A percentile compares a stretch with the other conserved stretches of the same genome.
phyloP scores from a whole-genome alignment of 1,140 invertebrate species.

The Akabosia matsudoensis region DNA sequence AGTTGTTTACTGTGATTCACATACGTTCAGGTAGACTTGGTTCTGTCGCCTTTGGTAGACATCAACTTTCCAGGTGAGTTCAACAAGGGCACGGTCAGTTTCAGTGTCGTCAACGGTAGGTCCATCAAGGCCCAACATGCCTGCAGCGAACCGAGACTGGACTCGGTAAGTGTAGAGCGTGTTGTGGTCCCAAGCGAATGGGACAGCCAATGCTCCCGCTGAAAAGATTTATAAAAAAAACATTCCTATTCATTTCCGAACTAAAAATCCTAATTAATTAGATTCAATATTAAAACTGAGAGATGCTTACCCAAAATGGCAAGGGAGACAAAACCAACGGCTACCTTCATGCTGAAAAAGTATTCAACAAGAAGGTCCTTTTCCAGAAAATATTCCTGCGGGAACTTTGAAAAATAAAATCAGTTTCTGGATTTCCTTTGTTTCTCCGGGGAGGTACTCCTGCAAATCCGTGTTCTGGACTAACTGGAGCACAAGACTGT shows the following conservation, averaged over 20 bases:
- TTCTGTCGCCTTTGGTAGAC: neutral
- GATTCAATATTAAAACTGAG: neutral
- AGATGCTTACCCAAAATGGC: slow-evolving; percentile 43
- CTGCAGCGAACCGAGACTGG: slow-evolving; percentile 4
- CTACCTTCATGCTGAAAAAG: slow-evolving; percentile 42
- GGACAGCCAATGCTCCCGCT: slow-evolving; percentile 39
- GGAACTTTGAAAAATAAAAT: slow-evolving; percentile 1
- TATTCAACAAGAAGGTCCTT: slow-evolving; percentile 10
- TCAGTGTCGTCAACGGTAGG: slow-evolving; percentile 13
- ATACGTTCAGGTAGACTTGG: neutral
- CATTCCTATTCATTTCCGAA: neutral
- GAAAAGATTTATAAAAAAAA: slow-evolving; percentile 30
- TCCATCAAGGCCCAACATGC: slow-evolving; percentile 7
- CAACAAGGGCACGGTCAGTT: neutral
- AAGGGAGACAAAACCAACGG: slow-evolving; percentile 30
- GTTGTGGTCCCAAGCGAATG: slow-evolving; percentile 34
- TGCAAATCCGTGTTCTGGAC: slow-evolving; percentile 19
- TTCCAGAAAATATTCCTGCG: neutral
- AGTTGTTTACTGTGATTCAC: too few species aligned
- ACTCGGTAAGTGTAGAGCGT: slow-evolving; percentile 27
- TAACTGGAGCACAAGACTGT: slow-evolving; percentile 40
- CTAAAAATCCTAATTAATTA: neutral
- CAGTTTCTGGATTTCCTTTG: neutral
- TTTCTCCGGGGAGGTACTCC: neutral
- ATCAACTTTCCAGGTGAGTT: neutral